Evolutionary conservation across 2,888 invertebrate genomes (phyloP).

Genomic region (Deilephila porcellus): DNA sequence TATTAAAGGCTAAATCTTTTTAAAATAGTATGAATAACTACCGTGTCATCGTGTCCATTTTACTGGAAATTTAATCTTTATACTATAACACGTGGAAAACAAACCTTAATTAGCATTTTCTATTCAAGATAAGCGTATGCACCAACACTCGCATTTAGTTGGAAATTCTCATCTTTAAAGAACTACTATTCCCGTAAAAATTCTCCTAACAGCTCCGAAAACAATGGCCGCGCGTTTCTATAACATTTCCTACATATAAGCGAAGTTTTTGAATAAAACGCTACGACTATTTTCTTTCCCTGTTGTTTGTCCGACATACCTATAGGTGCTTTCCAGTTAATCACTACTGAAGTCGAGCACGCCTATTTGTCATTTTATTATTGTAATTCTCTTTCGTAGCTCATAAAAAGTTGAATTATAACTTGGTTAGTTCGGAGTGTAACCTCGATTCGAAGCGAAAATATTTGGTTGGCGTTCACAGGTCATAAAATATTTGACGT

Average conservation of each 20-base stretch:
- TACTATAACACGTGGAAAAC: too few relatives aligned
- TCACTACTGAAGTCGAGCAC: not conserved
- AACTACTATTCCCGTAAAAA: not conserved
- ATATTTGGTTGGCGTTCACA: not conserved
- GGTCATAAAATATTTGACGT: not conserved
- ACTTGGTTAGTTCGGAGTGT: not conserved
- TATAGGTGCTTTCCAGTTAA: slow-evolving; percentile 1
- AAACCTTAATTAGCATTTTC: too few relatives aligned
- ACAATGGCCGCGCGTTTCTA: not conserved
- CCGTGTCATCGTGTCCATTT: too few relatives aligned
- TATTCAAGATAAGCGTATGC: too few relatives aligned
- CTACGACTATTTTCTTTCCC: slow-evolving; percentile 4
- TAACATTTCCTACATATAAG: slow-evolving; percentile 4
- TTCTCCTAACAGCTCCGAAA: not conserved
- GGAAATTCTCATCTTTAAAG: not conserved
- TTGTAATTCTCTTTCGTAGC: not conserved
- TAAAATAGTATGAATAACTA: too few relatives aligned
- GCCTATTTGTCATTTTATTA: slow-evolving; percentile 5
- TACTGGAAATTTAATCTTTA: too few relatives aligned
- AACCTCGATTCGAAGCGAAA: not conserved
- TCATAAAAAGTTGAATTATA: slow-evolving; percentile 7
- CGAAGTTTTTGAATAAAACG: not conserved
- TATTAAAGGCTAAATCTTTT: too few relatives aligned
- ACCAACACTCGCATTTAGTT: too few relatives aligned
- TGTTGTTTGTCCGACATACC: slow-evolving; percentile 4